Percentiles rank a stretch among this genome's conserved stretches.
Conservation (phyloP, 2,888 invertebrate species). For the Empis stercorea region DNA sequence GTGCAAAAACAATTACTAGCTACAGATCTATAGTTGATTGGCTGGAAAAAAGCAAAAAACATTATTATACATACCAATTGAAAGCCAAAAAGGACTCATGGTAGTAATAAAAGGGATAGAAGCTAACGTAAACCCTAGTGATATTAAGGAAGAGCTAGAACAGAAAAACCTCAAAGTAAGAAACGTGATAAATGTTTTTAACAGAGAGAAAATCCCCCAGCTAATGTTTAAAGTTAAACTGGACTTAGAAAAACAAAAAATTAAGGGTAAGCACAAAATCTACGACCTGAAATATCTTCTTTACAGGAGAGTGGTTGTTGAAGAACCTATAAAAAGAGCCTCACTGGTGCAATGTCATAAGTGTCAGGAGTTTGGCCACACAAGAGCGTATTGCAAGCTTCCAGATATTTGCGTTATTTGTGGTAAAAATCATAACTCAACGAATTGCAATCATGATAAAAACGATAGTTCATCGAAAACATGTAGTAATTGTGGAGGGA, state of each 20-base stretch:
- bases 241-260: background rate
- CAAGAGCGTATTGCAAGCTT: background rate
- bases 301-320: slow-evolving; percentile 1
- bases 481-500: slow-evolving; percentile 1
- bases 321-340: background rate
- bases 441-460: background rate
- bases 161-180: too few relatives aligned
- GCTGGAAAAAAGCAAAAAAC: too few relatives aligned
- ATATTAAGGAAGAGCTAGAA: background rate
- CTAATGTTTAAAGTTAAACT: background rate
- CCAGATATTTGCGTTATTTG: background rate
- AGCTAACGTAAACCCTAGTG: background rate
- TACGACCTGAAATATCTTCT: slow-evolving; percentile 1
- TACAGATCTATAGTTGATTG: too few relatives aligned
- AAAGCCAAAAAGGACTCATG: background rate
- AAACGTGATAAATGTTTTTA: background rate
- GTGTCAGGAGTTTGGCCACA: slow-evolving; percentile 5
- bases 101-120: slow-evolving; percentile 1
- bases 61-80: background rate
- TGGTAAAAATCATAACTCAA: background rate
- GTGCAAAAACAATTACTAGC: too few relatives aligned
- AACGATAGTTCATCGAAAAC: background rate
- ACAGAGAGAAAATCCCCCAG: background rate
- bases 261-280: background rate
- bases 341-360: background rate